phyloP scores from a whole-genome alignment of 2,888 invertebrate genomes.

The Leptopilina drosophilae region DNA sequence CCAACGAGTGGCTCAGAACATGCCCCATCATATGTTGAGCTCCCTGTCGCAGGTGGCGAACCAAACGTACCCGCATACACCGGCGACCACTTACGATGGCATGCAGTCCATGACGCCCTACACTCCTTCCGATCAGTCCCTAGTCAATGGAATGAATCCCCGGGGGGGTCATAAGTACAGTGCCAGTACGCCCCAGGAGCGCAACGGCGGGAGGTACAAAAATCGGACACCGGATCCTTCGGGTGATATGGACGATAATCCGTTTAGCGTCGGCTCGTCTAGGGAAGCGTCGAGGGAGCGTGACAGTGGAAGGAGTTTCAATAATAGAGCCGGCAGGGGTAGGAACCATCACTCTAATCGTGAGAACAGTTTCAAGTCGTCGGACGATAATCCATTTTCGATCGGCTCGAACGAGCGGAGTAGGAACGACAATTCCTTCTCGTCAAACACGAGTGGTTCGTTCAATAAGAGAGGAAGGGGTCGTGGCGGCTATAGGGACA shows the following conservation, averaged over 20 bases:
- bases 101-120: constrained; percentile 88
- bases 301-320: neutral
- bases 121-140: constrained; percentile 92
- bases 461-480: constrained; percentile 5
- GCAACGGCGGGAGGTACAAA: constrained; percentile 65
- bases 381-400: constrained; percentile 10
- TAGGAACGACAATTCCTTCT: neutral
- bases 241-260: constrained; percentile 65
- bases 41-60: constrained; percentile 83
- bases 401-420: neutral
- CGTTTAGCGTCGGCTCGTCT: constrained; percentile 3
- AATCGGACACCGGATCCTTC: constrained; percentile 63
- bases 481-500: neutral
- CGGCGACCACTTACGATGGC: constrained; percentile 81
- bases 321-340: neutral
- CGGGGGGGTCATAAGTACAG: constrained; percentile 59
- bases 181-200: constrained; percentile 63
- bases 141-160: constrained; percentile 71
- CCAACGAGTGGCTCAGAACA: constrained; percentile 83
- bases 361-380: neutral
- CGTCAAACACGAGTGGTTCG: neutral
- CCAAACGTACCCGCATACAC: constrained; percentile 81
- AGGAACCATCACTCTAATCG: too few relatives aligned
- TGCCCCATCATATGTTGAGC: constrained; percentile 84
- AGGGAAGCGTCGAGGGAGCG: neutral